Base-by-base conservation (phyloP, 1,140 invertebrate species). In the Drosophila nigromelanica region DNA sequence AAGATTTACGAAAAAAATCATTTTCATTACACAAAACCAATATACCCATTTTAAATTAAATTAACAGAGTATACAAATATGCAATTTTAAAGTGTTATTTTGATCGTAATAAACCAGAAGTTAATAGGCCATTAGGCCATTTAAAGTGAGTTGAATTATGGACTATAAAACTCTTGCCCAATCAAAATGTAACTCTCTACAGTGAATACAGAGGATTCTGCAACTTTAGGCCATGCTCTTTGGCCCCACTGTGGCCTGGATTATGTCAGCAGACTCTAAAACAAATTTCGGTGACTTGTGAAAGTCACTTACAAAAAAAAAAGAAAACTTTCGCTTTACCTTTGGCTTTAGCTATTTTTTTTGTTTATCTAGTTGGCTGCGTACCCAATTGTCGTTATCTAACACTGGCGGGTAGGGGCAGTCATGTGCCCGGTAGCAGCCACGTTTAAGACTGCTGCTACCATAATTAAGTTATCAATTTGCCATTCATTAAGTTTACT, bases 261-360 rank as follows among this genome's bases (percentile, higher is more conserved):
- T 63, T 33, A 35, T 43, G 50, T 64, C 61, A 64, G 35, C 11
- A 7, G 21, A 42, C 48, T 62, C 61, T 62, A 61, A 56, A 45
- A 59, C 47, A 35, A 39, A 37, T 40, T 40, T 8, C 15, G 62
- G 4, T 37, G 37, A 27, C 30, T 45, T 54, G 51, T 51, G 74
- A 50, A 78, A 42, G 61, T 70, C 24, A 14, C n/a, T 15, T 6
- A 6, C 4, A 27, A 27, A 6, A 27, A 39, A 39, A 39, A n/a
- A 39, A n/a, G 64, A 72, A 75, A 63, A 79, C 77, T 79, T 79
- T 79, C 77, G 77, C 77, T 51, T 51, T 51, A 30, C 21, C 60
- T 80, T 75, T 78, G 27, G 45, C 40, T 47, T 58, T 3, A n/a
- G 30, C 10, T 18, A 33, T 30, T 64, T 30, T 64, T 73, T 74